These are phyloP conservation scores for Aleiodes leptofemur DNA, from an alignment of 2,888 invertebrate genomes.

Conservation along the genomic window DNA sequence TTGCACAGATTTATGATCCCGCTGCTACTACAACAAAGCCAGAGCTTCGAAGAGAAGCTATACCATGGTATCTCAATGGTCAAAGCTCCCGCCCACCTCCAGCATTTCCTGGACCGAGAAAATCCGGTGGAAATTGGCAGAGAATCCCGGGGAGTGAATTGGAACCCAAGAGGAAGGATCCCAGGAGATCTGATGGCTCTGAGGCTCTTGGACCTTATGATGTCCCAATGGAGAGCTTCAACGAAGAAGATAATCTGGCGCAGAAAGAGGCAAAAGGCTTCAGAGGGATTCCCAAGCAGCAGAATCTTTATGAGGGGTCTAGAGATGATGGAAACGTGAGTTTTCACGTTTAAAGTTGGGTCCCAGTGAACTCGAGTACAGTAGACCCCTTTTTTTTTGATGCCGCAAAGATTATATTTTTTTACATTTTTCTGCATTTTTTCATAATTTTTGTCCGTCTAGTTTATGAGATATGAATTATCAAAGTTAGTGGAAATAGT, in stretches of 20 bases:
- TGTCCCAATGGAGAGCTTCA: conserved; percentile 14
- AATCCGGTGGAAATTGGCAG: conserved; percentile 55
- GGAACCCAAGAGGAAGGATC: conserved; percentile 54
- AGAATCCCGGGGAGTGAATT: conserved; percentile 51
- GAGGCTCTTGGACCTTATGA: conserved; percentile 27
- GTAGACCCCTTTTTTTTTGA: too few relatives aligned
- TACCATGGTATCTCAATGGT: conserved; percentile 58
- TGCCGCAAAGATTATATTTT: too few relatives aligned
- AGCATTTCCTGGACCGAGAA: conserved; percentile 26
- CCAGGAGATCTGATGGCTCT: background rate
- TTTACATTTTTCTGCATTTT: too few relatives aligned
- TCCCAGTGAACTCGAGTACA: too few relatives aligned
- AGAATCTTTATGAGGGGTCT: conserved; percentile 63
- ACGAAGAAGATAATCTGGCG: conserved; percentile 16
- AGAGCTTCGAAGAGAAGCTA: conserved; percentile 58
- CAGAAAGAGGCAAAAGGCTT: conserved; percentile 11
- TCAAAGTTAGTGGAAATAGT: too few relatives aligned
- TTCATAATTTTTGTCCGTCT: too few relatives aligned
- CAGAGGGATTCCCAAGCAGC: conserved; percentile 21
- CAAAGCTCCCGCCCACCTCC: conserved; percentile 47
- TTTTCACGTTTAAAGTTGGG: background rate
- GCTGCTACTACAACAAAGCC: conserved; percentile 59
- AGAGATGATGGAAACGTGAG: conserved; percentile 63
- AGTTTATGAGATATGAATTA: too few relatives aligned
- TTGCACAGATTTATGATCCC: conserved; percentile 60